phyloP scores from a whole-genome alignment of 1,140 invertebrate species.

The Drosophila sechellia region DNA sequence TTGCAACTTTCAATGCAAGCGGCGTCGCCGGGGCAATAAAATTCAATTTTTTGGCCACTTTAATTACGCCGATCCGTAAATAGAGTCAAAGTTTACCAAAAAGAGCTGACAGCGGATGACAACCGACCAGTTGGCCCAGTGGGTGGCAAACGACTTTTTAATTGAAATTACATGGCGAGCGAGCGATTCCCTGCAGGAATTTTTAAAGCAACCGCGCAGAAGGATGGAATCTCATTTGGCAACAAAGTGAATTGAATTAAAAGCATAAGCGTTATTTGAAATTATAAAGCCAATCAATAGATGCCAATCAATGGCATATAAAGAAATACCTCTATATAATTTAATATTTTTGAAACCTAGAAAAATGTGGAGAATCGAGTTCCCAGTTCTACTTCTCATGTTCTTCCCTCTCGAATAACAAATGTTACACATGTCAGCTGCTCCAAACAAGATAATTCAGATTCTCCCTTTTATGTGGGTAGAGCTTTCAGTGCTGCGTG shows the following conservation, averaged over 20 bases:
- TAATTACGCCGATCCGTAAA: conserved; percentile 49
- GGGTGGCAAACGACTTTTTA: conserved; percentile 50
- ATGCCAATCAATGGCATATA: too few relatives aligned
- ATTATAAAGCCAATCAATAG: too few relatives aligned
- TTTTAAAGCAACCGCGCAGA: not conserved
- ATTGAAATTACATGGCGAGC: conserved; percentile 30
- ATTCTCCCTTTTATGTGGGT: conserved; percentile 13
- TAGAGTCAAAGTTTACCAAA: conserved; percentile 45
- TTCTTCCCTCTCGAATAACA: conserved; percentile 2
- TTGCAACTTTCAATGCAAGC: conserved; percentile 35
- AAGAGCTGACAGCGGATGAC: conserved; percentile 27
- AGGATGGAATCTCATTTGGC: too few relatives aligned
- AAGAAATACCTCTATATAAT: too few relatives aligned
- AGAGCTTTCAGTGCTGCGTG: conserved; percentile 9
- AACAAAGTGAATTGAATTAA: too few relatives aligned
- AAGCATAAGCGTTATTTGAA: too few relatives aligned
- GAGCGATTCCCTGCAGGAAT: conserved; percentile 11
- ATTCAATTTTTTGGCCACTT: conserved; percentile 51
- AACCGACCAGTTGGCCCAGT: conserved; percentile 28
- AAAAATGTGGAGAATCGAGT: too few relatives aligned
- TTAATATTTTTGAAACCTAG: too few relatives aligned
- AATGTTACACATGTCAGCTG: conserved; percentile 28
- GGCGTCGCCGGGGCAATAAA: conserved; percentile 4
- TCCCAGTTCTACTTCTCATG: not conserved
- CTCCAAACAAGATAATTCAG: conserved; percentile 33